Evolutionary conservation across 2,113 vertebrate genomes (phyloP), one percentile per base, ranked within the genome.

Genomic region (Cephalopholis sonnerati): DNA sequence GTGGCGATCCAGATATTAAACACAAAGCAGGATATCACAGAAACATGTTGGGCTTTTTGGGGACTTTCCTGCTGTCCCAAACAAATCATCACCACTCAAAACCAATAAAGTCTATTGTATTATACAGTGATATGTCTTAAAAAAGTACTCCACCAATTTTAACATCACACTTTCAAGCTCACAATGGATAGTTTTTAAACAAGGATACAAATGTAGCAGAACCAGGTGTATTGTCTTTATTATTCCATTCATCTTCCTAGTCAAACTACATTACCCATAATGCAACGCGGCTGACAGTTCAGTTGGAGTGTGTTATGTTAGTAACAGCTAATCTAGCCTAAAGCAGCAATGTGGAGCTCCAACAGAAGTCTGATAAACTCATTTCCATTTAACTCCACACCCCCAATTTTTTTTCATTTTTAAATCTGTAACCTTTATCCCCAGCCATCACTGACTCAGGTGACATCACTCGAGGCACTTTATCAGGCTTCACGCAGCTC

Each of bases 81-180:
- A 24, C 54, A 51, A 22, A 16, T 76, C 65, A 58, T 82, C 61
- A 72, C 61, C 50, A 73, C 69, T 61, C 2, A 65, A 51, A 25
- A 51, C 22, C 7, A 1, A 32, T 25, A 1, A 13, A n/a, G 1
- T 57, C 9, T 24, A 15, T 11, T 77, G 10, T 63, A 24, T 27
- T n/a, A 41, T 58, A 65, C n/a, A 48, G 57, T 15, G 39, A 50
- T 25, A 71, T n/a, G 3, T n/a, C 6, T 51, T 22, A 22, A 68
- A 50, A 27, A 44, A 11, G 24, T 25, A 46, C 39, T 44, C n/a
- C 13, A 46, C 63, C 7, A 20, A 65, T 18, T 36, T 48, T 8
- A 68, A 5, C 44, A 22, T 51, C 7, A 5, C 25, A 11, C 12
- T 18, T 66, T 48, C 4, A 5, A 15, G 15, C 16, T 48, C 7